Conservation (phyloP, 2,888 invertebrate species). For the Nudaria mundana region DNA sequence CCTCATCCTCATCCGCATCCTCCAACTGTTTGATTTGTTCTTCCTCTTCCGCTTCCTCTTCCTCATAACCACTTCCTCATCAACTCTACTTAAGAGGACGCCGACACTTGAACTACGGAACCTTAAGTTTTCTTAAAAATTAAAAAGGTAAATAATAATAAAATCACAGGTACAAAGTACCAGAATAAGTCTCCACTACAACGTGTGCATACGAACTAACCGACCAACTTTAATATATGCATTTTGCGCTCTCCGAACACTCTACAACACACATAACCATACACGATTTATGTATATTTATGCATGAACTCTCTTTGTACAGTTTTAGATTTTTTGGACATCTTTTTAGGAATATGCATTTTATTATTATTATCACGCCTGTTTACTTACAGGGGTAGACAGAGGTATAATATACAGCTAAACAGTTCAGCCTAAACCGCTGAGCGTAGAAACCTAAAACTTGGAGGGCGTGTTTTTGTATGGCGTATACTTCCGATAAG, state of each 20-base stretch:
- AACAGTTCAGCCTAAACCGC: neutral
- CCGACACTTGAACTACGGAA: no score
- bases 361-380: neutral
- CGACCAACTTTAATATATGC: constrained; percentile 47
- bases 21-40: no score
- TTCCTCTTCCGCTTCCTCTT: no score
- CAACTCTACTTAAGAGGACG: no score
- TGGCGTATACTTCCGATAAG: no score
- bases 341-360: constrained; percentile 13
- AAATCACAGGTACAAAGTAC: neutral
- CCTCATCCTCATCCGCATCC: no score
- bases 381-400: neutral
- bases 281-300: constrained; percentile 42
- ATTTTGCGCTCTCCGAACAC: constrained; percentile 34
- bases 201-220: constrained; percentile 37
- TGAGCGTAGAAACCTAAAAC: no score
- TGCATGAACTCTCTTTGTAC: constrained; percentile 26
- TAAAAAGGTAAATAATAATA: neutral
- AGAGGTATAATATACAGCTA: no score
- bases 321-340: constrained; percentile 22
- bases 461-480: no score
- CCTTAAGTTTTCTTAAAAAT: neutral
- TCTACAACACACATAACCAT: constrained; percentile 10
- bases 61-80: no score
- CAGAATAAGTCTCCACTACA: constrained; percentile 32